Percentiles rank a stretch among this genome's conserved stretches.
Conservation (phyloP, 2,888 invertebrate genomes). For the Harpagoxenus sublaevis region DNA sequence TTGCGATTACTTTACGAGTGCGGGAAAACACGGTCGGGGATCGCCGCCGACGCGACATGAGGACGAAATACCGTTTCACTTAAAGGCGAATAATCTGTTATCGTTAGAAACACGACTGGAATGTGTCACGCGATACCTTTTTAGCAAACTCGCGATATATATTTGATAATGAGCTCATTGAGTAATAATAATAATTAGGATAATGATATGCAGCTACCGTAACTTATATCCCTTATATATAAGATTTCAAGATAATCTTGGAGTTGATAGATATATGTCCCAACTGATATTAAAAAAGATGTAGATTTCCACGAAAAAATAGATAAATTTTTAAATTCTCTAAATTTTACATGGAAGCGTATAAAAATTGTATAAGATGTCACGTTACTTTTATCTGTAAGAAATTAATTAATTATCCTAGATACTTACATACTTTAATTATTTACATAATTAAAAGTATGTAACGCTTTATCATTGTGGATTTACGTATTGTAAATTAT, state of each 20-base stretch:
- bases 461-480: background rate
- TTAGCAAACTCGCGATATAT: background rate
- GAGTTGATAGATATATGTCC: background rate
- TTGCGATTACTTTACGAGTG: slow-evolving; percentile 54
- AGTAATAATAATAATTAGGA: background rate
- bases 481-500: background rate
- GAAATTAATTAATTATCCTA: background rate
- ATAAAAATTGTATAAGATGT: background rate
- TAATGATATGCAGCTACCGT: background rate
- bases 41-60: slow-evolving; percentile 14
- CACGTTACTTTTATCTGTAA: background rate
- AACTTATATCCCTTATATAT: no score
- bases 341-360: background rate
- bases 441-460: background rate
- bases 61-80: slow-evolving; percentile 47
- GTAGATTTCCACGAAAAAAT: background rate
- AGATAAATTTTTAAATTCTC: background rate
- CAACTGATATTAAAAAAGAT: background rate
- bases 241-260: background rate
- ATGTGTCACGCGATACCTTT: background rate
- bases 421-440: no score
- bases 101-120: background rate
- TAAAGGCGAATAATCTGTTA: slow-evolving; percentile 22
- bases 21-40: slow-evolving; percentile 24
- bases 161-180: background rate